These are phyloP conservation scores for Drosophila mojavensis DNA, from an alignment of 1,140 invertebrate species.

Conservation along the genomic window DNA sequence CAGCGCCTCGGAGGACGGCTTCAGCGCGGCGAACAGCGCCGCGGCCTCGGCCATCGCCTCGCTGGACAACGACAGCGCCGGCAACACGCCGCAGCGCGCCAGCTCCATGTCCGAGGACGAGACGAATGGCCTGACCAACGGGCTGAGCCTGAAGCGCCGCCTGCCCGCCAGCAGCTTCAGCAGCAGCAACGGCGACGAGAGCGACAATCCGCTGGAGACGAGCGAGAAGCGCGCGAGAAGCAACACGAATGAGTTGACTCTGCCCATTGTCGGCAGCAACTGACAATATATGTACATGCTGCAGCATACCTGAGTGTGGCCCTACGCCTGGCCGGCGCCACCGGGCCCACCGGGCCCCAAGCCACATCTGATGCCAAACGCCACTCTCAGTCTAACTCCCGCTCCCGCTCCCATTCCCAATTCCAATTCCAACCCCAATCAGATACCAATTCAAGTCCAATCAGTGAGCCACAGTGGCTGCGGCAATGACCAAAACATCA, in stretches of 20 bases:
- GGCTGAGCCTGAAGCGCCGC: conserved; percentile 68
- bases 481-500: conserved; percentile 60
- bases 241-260: conserved; percentile 30
- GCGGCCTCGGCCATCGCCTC: conserved; percentile 77
- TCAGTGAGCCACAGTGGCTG: conserved; percentile 6
- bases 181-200: conserved; percentile 79
- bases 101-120: conserved; percentile 81
- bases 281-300: conserved; percentile 81
- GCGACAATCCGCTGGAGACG: conserved; percentile 63
- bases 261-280: conserved; percentile 56
- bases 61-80: conserved; percentile 77
- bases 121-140: conserved; percentile 22
- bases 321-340: conserved; percentile 15
- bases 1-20: conserved; percentile 79
- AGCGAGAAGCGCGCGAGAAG: neutral
- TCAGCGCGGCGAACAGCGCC: conserved; percentile 72
- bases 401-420: neutral
- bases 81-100: conserved; percentile 70
- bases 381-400: neutral
- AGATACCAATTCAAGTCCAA: conserved; percentile 6
- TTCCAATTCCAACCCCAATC: neutral
- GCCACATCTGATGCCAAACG: neutral
- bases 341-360: no score
- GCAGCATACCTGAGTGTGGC: conserved; percentile 72
- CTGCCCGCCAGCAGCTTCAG: conserved; percentile 73